Evolutionary conservation across 2,797 vertebrate species (phyloP).

Genomic region (Dendrocincla tyrannina): DNA sequence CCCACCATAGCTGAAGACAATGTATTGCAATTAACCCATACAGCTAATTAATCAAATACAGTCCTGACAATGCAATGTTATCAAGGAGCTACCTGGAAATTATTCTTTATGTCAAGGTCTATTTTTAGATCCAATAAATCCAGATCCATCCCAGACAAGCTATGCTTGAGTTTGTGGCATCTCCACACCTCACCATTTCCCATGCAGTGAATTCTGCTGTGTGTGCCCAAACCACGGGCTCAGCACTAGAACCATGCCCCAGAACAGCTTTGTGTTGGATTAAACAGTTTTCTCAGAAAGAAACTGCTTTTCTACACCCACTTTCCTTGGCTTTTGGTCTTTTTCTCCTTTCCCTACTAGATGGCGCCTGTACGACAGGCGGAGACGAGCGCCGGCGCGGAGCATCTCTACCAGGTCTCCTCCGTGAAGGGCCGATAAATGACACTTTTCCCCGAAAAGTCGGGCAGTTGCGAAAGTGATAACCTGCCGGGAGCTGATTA

Average conservation of each 20-base stretch:
- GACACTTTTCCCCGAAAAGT: constrained; percentile 16
- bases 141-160: neutral
- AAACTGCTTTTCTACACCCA: neutral
- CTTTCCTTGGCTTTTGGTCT: neutral
- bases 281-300: neutral
- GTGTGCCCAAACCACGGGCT: neutral
- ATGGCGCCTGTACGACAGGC: constrained; percentile 34
- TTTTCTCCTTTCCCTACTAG: constrained; percentile 58
- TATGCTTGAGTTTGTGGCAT: neutral
- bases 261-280: neutral
- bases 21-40: neutral
- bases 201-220: neutral
- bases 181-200: neutral
- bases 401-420: constrained; percentile 25
- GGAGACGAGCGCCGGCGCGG: accelerated
- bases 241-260: neutral
- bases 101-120: neutral
- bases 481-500: constrained; percentile 24
- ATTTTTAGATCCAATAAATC: neutral
- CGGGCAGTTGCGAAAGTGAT: neutral
- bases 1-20: neutral
- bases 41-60: neutral
- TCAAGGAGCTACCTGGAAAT: neutral
- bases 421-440: neutral
- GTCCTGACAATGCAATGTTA: neutral